phyloP scores from a whole-genome alignment of 2,888 invertebrate species.

The Hedychridium roseum region DNA sequence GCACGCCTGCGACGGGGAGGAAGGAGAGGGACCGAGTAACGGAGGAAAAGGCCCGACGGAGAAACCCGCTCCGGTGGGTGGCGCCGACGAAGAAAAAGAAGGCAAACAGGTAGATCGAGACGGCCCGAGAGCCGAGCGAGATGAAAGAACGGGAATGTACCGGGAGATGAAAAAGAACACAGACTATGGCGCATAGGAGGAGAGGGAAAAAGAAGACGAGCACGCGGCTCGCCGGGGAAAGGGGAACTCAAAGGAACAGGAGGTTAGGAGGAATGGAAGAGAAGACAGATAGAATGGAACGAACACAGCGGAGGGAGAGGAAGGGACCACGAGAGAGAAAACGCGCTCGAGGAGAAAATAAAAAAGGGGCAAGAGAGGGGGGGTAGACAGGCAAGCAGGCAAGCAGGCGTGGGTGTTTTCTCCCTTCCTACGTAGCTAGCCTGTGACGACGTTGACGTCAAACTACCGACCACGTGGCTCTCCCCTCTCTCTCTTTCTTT shows the following conservation, averaged over 20 bases:
- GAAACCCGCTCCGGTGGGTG: no score
- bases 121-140: not conserved
- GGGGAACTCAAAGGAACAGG: not conserved
- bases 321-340: constrained; percentile 1
- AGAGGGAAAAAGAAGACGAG: no score
- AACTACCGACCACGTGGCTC: constrained; percentile 40
- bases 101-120: no score
- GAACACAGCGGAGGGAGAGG: no score
- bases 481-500: constrained; percentile 15
- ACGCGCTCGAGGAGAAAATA: not conserved
- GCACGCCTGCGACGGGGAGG: constrained; percentile 21
- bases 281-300: not conserved
- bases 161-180: no score
- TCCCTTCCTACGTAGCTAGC: constrained; percentile 13
- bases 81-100: no score
- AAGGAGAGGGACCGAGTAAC: constrained; percentile 4
- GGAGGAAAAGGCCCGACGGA: constrained; percentile 6
- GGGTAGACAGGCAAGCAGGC: no score
- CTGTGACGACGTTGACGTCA: constrained; percentile 35
- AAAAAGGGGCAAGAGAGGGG: not conserved
- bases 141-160: no score
- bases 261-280: not conserved
- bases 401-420: no score
- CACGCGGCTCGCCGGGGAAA: no score
- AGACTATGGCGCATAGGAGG: no score